A percentile compares a stretch with the other conserved stretches of the same genome.
Conservation (phyloP, 2,888 invertebrate genomes). For the Heliconius aoede region DNA sequence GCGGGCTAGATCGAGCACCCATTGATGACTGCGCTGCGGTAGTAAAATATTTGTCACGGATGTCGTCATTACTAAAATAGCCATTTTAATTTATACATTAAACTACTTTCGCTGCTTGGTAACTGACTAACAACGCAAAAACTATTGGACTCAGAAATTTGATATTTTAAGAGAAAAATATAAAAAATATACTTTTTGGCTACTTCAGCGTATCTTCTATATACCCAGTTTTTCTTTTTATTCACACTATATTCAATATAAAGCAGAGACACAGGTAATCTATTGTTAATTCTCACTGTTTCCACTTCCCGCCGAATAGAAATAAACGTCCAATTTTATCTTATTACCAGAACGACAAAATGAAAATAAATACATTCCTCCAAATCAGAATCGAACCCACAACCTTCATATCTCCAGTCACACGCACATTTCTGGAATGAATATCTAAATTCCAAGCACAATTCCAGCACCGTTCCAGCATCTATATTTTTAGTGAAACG, state of each 20-base stretch:
- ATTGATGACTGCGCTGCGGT: constrained; percentile 49
- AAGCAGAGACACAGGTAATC: not conserved
- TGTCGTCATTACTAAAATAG: constrained; percentile 21
- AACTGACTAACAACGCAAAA: too few relatives aligned
- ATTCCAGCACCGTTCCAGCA: constrained; percentile 24
- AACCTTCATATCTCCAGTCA: not conserved
- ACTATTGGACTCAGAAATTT: too few relatives aligned
- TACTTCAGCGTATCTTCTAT: too few relatives aligned
- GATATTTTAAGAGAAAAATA: too few relatives aligned
- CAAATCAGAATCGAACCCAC: not conserved
- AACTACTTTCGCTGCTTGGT: too few relatives aligned
- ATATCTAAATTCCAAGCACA: not conserved
- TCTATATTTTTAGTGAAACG: constrained; percentile 8
- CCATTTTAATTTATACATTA: not conserved
- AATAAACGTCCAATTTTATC: not conserved
- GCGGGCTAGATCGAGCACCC: constrained; percentile 57
- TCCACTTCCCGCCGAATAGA: not conserved
- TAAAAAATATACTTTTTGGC: too few relatives aligned
- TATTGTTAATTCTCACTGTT: not conserved
- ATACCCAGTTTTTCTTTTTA: too few relatives aligned
- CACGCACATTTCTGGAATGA: not conserved
- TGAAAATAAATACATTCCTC: not conserved
- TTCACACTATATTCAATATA: too few relatives aligned
- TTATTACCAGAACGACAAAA: not conserved
- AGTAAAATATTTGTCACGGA: constrained; percentile 37